Base-by-base conservation (phyloP, 35 echinoderm and acorn worm species). In the Lytechinus variegatus region DNA sequence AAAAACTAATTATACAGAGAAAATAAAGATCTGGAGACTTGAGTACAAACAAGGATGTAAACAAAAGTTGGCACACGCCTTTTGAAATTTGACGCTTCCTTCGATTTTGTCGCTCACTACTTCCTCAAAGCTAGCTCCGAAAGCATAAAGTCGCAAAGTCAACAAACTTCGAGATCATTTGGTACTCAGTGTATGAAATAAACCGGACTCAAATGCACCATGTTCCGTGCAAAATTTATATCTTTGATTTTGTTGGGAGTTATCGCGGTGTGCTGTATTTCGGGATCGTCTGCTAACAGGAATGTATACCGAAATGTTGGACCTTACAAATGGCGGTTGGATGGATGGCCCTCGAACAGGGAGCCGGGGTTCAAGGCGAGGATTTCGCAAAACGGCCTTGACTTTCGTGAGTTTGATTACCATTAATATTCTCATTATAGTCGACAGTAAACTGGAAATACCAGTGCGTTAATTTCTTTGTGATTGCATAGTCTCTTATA, bases 331-430 rank as follows among this genome's bases (percentile, higher is more conserved):
- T 89, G 87, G 87, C 9, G 19, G 87, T 29, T 89, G 87, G 14
- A 89, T 10, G 91, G 54, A 12, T 93, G 91, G 33, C 33, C 33
- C 33, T 44, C 33, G 91, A 93, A 54, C 54, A 93, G 56, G 54
- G 27, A 19, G 52, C 92, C 92, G 28, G 92, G 92, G 28, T 93
- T 93, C 55, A 57, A 93, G 24, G 92, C 52, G 55, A 54, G 54
- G 7, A 93, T 93, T 44, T 53, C 92, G 9, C 92, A 93, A 54
- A 93, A 57, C 1, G 92, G 92, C 52, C 92, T 93, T 19, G 54
- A 93, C 54, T 27, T 57, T 57, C 9, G 92, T 93, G 24, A 93
- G 92, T 93, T 9, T 93, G 33, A 44, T 28, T 9, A 58, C 16
- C 16, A 13, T 21, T 24, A 13, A 71, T 7, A 79, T 79, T n/a